A percentile compares a stretch with the other conserved stretches of the same genome.
phyloP scores from a whole-genome alignment of 1,140 invertebrate genomes.

The Belonocnema kinseyi region DNA sequence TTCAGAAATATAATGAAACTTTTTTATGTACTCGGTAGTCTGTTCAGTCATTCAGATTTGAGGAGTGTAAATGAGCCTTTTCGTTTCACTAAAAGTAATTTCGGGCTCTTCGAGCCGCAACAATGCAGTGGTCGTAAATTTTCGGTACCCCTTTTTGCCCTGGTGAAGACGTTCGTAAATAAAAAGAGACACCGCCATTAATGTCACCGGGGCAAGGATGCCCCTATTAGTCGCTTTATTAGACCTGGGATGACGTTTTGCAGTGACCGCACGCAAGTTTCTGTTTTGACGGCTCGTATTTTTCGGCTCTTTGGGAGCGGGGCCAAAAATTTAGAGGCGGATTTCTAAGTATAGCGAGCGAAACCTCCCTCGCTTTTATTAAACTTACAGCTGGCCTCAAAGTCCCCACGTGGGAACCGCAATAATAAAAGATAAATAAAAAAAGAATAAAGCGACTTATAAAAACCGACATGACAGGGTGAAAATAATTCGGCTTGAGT shows the following conservation, averaged over 20 bases:
- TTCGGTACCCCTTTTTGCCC: not conserved
- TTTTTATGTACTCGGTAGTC: constrained; percentile 15
- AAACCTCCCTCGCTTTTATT: not conserved
- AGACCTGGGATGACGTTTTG: constrained; percentile 33
- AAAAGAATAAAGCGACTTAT: too few relatives aligned
- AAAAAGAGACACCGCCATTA: not conserved
- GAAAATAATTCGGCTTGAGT: too few relatives aligned
- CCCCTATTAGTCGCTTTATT: constrained; percentile 54
- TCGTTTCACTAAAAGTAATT: not conserved
- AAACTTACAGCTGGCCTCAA: not conserved
- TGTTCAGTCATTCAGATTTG: not conserved
- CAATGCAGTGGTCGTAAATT: constrained; percentile 18
- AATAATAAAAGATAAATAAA: not conserved
- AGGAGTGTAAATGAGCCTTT: not conserved
- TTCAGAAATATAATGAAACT: not conserved
- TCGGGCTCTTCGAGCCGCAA: not conserved
- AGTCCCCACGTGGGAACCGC: not conserved
- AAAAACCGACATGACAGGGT: too few relatives aligned
- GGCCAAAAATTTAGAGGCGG: constrained; percentile 59
- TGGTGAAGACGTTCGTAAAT: constrained; percentile 25
- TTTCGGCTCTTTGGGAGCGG: constrained; percentile 59
- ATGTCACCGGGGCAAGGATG: constrained; percentile 26
- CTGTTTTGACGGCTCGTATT: constrained; percentile 63
- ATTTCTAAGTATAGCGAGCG: constrained; percentile 60
- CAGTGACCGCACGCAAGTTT: constrained; percentile 41